A percentile compares a stretch with the other conserved stretches of the same genome.
phyloP scores from a whole-genome alignment of 2,888 invertebrate species.

The Caenorhabditis sp. region DNA sequence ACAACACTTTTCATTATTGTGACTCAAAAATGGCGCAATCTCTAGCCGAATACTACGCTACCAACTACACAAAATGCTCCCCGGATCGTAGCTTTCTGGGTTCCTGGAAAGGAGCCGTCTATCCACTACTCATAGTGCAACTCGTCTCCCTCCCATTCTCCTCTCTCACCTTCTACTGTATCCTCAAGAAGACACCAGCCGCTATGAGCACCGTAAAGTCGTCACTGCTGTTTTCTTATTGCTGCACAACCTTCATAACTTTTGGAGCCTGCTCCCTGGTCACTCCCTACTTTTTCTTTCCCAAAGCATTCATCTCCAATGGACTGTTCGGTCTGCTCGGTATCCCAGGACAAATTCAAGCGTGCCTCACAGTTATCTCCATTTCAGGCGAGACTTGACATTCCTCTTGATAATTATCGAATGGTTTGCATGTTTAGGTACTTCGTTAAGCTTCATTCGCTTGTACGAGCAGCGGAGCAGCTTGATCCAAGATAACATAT shows the following conservation, averaged over 20 bases:
- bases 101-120: constrained; percentile 5
- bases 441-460: no score
- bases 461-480: neutral
- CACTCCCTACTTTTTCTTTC: neutral
- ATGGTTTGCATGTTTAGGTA: no score
- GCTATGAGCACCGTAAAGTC: constrained; percentile 3
- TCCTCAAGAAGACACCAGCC: neutral
- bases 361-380: no score
- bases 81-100: neutral
- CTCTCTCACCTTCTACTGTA: neutral
- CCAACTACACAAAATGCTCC: neutral
- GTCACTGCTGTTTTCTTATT: neutral
- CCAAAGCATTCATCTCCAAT: no score
- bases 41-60: neutral
- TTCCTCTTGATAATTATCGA: no score
- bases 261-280: neutral
- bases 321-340: no score
- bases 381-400: no score
- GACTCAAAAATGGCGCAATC: neutral
- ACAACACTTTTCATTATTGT: no score
- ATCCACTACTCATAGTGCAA: neutral
- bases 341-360: no score
- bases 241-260: neutral
- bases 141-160: neutral
- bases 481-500: neutral